Evolutionary conservation across 2,888 invertebrate genomes (phyloP).

Genomic region (Xiphydria camelus): DNA sequence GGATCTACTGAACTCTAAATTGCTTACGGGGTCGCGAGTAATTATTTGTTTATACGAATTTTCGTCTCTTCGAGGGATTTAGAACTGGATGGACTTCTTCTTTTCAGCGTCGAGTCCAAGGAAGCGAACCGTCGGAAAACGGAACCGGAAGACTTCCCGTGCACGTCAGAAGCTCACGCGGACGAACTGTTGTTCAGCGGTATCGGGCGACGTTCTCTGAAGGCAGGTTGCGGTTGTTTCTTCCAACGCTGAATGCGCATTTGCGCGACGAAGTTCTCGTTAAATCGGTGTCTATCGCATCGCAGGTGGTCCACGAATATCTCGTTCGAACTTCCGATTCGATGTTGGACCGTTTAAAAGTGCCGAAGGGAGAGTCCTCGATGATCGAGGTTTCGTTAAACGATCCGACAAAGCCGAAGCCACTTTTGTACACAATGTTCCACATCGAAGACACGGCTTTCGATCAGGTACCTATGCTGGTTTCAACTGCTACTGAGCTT

Average conservation of each 20-base stretch:
- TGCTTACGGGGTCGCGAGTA: too few species aligned
- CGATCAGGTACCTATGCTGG: conserved; percentile 73
- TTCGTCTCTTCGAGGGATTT: neutral
- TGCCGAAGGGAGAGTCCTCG: conserved; percentile 17
- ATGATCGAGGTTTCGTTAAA: conserved; percentile 22
- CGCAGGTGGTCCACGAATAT: conserved; percentile 72
- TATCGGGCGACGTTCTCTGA: conserved; percentile 51
- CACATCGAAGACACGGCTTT: conserved; percentile 75
- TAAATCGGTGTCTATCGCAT: conserved; percentile 11
- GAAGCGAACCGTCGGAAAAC: neutral
- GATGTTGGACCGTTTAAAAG: conserved; percentile 62
- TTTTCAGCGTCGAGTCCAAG: conserved; percentile 23
- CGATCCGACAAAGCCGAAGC: conserved; percentile 38
- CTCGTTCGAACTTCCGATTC: conserved; percentile 71
- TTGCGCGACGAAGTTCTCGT: too few species aligned
- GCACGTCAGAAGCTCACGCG: conserved; percentile 47
- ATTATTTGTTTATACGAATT: too few species aligned
- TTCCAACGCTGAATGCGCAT: neutral
- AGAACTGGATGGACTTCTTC: conserved; percentile 1
- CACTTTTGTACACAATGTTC: conserved; percentile 77
- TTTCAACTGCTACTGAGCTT: too few species aligned
- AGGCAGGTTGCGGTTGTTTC: conserved; percentile 36
- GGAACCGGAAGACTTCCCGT: conserved; percentile 32
- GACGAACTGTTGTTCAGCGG: conserved; percentile 52
- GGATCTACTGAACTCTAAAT: too few species aligned